Percentiles rank a stretch among this genome's conserved stretches.
These are phyloP conservation scores for Chaenodraco wilsoni DNA, from an alignment of 2,797 vertebrate species.

Conservation along the genomic window DNA sequence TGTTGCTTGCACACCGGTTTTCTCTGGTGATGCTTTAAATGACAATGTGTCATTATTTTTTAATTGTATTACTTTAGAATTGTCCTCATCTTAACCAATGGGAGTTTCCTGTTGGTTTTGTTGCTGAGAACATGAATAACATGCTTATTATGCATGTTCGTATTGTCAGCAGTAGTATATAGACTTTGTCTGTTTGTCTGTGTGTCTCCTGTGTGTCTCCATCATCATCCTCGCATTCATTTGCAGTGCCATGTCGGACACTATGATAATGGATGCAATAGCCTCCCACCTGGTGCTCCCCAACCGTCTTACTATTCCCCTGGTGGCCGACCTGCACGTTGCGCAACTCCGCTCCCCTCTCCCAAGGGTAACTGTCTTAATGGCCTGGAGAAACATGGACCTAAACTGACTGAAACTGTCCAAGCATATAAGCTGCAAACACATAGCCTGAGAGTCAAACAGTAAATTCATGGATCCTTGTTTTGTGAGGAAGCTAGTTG, in stretches of 20 bases:
- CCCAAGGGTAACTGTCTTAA: constrained; percentile 88
- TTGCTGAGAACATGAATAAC: constrained; percentile 38
- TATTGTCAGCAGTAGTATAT: constrained; percentile 49
- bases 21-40: constrained; percentile 52
- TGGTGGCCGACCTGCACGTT: constrained; percentile 90
- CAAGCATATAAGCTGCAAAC: constrained; percentile 32
- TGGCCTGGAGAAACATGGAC: constrained; percentile 43
- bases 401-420: constrained; percentile 26
- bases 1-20: constrained; percentile 15
- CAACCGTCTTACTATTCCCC: constrained; percentile 92
- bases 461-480: constrained; percentile 11
- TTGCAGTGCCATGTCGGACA: constrained; percentile 91
- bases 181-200: constrained; percentile 61
- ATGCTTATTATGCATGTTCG: constrained; percentile 57
- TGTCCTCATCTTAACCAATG: constrained; percentile 31
- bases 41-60: constrained; percentile 38
- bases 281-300: constrained; percentile 93
- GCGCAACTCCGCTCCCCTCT: constrained; percentile 93
- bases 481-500: neutral
- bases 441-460: constrained; percentile 31
- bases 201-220: constrained; percentile 56
- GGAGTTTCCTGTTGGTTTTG: constrained; percentile 33
- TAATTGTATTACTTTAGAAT: constrained; percentile 45
- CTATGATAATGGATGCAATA: constrained; percentile 96
- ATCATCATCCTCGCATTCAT: constrained; percentile 74